Base-by-base conservation (phyloP, 2,797 vertebrate species). In the Haliaeetus vocifer region DNA sequence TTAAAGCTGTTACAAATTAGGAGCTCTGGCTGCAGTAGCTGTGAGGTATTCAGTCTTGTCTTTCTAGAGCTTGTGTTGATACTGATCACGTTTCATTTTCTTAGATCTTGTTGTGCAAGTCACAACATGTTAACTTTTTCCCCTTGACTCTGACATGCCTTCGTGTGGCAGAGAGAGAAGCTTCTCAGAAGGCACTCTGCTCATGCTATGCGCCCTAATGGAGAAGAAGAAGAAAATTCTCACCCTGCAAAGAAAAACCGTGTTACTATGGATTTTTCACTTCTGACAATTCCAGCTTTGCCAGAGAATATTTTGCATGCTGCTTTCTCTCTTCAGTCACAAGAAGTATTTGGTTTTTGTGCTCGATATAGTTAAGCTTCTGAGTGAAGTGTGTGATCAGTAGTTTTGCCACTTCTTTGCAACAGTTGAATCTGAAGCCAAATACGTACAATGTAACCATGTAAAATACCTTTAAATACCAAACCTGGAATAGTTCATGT, bases 251-350 rank as follows among this genome's bases (percentile, higher is more conserved):
- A 97, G 76, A 98, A 96, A 53, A 96, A 98, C 95, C 98, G 99
- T 72, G 97, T 98, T 98, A 99, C 99, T 76, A 96, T 99, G 99
- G 99, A 99, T 97, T 99, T 99, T 97, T 99, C 99, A 86, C 97
- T 99, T 74, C 98, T 99, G 75, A 98, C 98, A 80, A 84, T 97
- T 73, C 98, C 98, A 68, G 85, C 98, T 96, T 97, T 98, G 95
- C 97, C 97, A 94, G 98, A 98, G 96, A 98, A 98, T 88, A 45
- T 94, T 90, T 90, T 96, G 96, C 98, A 97, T 93, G 96, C 96
- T 71, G 83, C 97, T 79, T 93, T 97, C 52, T 92, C 97, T 97
- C 97, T 98, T 97, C 98, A 98, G 88, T 98, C 98, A 97, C 98
- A 97, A 95, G 96, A 98, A 98, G 97, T 97, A 96, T 96, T 94